Percentiles rank a stretch among this genome's conserved stretches.
Evolutionary conservation across 2,888 invertebrate species (phyloP).

Genomic region (Thera britannica): DNA sequence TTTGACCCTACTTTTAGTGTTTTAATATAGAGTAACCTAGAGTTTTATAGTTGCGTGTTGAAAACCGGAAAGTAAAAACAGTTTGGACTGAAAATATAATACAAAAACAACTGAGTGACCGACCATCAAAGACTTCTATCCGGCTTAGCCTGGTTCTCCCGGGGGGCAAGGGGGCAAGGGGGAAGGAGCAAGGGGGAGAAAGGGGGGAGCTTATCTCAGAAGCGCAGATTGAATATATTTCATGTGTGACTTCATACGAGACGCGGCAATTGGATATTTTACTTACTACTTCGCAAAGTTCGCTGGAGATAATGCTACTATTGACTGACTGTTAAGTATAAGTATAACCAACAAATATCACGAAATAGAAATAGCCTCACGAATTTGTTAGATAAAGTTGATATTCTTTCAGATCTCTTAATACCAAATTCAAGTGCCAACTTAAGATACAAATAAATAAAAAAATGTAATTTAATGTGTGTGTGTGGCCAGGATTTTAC

Average conservation of each 20-base stretch:
- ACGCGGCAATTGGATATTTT: slow-evolving; percentile 57
- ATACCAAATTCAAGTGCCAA: too few relatives aligned
- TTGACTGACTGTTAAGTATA: too few relatives aligned
- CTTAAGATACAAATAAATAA: too few relatives aligned
- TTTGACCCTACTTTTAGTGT: neutral
- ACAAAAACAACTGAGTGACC: slow-evolving; percentile 58
- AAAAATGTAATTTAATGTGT: too few relatives aligned
- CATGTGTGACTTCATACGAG: slow-evolving; percentile 82
- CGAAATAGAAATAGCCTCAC: too few relatives aligned
- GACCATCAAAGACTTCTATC: slow-evolving; percentile 68
- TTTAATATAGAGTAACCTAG: neutral
- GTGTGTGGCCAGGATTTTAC: too few relatives aligned
- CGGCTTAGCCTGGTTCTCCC: slow-evolving; percentile 54
- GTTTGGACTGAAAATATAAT: slow-evolving; percentile 46
- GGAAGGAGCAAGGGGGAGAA: slow-evolving; percentile 36
- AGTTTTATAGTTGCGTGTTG: neutral
- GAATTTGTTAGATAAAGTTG: too few relatives aligned
- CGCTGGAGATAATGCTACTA: neutral
- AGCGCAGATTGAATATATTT: slow-evolving; percentile 89
- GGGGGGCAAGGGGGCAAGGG: slow-evolving; percentile 40
- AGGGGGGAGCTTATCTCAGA: slow-evolving; percentile 83
- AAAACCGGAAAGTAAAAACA: neutral
- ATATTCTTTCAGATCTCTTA: too few relatives aligned
- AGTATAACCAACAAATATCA: too few relatives aligned
- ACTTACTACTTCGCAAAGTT: slow-evolving; percentile 24